A percentile compares a stretch with the other conserved stretches of the same genome.
Evolutionary conservation across 2,888 invertebrate species (phyloP).

Genomic region (Pantelozetes paolii): DNA sequence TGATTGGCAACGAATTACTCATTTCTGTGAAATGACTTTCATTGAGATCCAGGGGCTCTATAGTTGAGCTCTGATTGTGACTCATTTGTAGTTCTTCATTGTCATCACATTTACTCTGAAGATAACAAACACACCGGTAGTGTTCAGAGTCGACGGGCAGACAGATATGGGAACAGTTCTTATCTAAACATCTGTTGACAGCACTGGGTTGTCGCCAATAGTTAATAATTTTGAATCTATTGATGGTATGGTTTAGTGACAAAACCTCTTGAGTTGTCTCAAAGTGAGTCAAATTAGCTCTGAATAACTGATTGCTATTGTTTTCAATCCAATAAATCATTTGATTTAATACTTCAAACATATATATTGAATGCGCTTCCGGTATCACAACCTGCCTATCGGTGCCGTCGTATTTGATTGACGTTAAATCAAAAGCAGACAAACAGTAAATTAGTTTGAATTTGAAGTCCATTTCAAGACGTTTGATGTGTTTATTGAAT

Average conservation of each 20-base stretch:
- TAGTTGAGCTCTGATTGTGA: not conserved
- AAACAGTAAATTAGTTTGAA: not conserved
- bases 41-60: too few species aligned
- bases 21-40: too few species aligned
- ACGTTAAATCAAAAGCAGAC: not conserved
- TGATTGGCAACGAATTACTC: too few species aligned
- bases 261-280: not conserved
- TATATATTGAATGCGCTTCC: not conserved
- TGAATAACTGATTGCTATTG: conserved; percentile 33
- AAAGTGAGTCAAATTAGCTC: not conserved
- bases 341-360: not conserved
- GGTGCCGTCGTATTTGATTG: conserved; percentile 4
- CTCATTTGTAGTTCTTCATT: not conserved
- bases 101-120: not conserved
- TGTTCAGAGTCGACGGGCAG: not conserved
- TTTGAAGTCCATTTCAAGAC: not conserved
- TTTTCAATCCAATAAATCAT: conserved; percentile 26
- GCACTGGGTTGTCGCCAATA: conserved; percentile 1
- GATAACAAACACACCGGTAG: conserved; percentile 6
- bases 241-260: not conserved
- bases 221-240: conserved; percentile 14
- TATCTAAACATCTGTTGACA: not conserved
- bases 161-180: conserved; percentile 16
- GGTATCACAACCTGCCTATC: not conserved
- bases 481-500: not conserved